A percentile compares a stretch with the other conserved stretches of the same genome.
These are phyloP conservation scores for Hemiprocne comata DNA, from an alignment of 2,113 vertebrate species.

Conservation along the genomic window DNA sequence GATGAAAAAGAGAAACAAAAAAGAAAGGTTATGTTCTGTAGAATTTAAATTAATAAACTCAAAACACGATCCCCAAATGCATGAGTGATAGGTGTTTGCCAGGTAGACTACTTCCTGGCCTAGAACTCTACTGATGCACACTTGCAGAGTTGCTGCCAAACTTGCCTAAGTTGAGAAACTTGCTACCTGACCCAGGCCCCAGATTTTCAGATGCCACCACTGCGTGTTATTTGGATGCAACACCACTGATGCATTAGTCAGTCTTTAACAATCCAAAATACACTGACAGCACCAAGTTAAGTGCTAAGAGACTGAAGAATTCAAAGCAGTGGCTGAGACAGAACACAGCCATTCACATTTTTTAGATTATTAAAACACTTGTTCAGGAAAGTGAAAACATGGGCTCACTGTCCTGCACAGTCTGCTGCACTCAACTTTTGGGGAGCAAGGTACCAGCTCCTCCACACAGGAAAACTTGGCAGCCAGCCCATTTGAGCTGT, in stretches of 20 bases:
- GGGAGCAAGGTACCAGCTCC: background rate
- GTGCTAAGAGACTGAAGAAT: background rate
- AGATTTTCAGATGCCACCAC: background rate
- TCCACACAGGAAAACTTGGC: background rate
- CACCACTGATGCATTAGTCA: background rate
- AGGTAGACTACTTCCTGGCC: background rate
- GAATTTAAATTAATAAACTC: background rate
- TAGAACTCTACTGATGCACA: background rate
- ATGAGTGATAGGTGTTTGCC: fast-evolving
- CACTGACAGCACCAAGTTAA: background rate
- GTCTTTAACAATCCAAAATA: background rate
- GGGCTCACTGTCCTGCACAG: background rate
- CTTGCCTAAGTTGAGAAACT: background rate
- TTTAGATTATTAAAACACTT: background rate
- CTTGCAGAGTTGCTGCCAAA: background rate
- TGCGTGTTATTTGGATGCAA: too few relatives aligned
- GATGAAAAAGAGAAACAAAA: background rate
- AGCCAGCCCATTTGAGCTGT: background rate
- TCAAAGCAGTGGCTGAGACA: background rate
- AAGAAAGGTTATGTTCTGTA: background rate
- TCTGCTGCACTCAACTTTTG: background rate
- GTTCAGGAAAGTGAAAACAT: background rate
- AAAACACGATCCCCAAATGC: background rate
- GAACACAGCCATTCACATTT: background rate
- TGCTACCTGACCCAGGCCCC: background rate